Evolutionary conservation across 2,113 vertebrate species (phyloP), one percentile per base, ranked within the genome.

Genomic region (Willisornis vidua): DNA sequence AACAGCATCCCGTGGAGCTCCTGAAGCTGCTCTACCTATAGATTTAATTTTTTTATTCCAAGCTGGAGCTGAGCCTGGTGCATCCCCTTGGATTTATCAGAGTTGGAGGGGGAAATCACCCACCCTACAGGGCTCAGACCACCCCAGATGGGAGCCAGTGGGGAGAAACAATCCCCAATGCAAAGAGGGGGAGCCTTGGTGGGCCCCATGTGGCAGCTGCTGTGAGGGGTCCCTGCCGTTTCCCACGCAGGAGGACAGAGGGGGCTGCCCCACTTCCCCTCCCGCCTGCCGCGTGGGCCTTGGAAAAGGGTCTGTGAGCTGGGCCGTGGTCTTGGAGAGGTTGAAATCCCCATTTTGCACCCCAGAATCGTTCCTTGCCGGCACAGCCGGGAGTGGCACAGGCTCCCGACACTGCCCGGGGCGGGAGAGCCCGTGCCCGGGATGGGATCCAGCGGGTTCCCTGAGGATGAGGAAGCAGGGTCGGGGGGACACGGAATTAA

Each of bases 1-100:
- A 18, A 8, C 73, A 16, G 51, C 29, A 5, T 28, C 23, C 33
- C 1, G 1, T 3, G 16, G 3, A n/a, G 3, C 9, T 57, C 35
- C 80, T 22, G 3, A 3, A 9, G 8, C 33, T 41, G 16, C 46
- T 75, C 37, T 35, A 4, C 29, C 10, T 2, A 0, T 5, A 0
- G 9, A 2, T 11, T 2, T 0, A 0, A 0, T 1, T 7, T 8
- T n/a, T 57, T 54, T 19, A n/a, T 57, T 39, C 41, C 22, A n/a
- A 6, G 41, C 20, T 20, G 25, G 49, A 51, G 49, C 35, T 24
- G 55, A 73, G 51, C 28, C 18, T 6, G 35, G 12, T 2, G 3
- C 4, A 3, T 11, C 18, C 24, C 31, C 33, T 39, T 12, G 33
- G 25, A 49, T 13, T 45, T 19, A 54, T 19, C 12, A 18, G 59